Evolutionary conservation across 2,888 invertebrate genomes (phyloP).

Genomic region (Aphodius sticticus): DNA sequence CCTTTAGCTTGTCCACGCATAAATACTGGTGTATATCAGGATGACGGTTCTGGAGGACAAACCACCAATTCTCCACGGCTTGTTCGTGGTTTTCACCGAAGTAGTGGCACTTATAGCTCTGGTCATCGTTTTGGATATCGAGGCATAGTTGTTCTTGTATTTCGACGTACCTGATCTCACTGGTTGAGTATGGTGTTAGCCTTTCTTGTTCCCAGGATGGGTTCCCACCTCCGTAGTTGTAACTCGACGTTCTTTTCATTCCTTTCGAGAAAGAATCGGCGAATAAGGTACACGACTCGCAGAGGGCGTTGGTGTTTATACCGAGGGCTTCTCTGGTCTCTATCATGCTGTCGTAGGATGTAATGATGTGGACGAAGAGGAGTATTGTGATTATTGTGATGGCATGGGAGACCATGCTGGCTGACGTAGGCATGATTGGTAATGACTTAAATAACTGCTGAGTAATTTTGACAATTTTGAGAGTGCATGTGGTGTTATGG

Average conservation of each 20-base stretch:
- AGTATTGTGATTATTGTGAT: not conserved
- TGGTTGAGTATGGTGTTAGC: slow-evolving; percentile 80
- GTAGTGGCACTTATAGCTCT: slow-evolving; percentile 79
- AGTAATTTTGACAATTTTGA: not conserved
- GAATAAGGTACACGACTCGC: slow-evolving; percentile 18
- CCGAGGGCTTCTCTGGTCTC: not conserved
- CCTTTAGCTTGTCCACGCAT: slow-evolving; percentile 78
- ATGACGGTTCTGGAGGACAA: slow-evolving; percentile 63
- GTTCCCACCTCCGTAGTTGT: slow-evolving; percentile 92
- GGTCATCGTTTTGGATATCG: slow-evolving; percentile 73
- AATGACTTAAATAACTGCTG: not conserved
- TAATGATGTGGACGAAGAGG: not conserved
- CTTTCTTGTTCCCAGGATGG: slow-evolving; percentile 93
- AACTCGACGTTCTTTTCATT: slow-evolving; percentile 79
- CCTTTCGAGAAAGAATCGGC: slow-evolving; percentile 58
- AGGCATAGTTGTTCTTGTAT: slow-evolving; percentile 88
- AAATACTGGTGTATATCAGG: slow-evolving; percentile 74
- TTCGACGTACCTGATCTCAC: slow-evolving; percentile 90
- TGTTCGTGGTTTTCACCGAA: slow-evolving; percentile 77
- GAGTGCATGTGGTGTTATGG: not conserved
- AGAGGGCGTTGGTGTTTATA: not conserved
- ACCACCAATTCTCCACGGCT: slow-evolving; percentile 90
- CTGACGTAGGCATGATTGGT: not conserved
- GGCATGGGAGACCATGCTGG: not conserved
- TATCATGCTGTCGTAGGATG: not conserved